Evolutionary conservation across 35 echinoderm and acorn worm genomes (phyloP).

Genomic region (Acanthaster planci): DNA sequence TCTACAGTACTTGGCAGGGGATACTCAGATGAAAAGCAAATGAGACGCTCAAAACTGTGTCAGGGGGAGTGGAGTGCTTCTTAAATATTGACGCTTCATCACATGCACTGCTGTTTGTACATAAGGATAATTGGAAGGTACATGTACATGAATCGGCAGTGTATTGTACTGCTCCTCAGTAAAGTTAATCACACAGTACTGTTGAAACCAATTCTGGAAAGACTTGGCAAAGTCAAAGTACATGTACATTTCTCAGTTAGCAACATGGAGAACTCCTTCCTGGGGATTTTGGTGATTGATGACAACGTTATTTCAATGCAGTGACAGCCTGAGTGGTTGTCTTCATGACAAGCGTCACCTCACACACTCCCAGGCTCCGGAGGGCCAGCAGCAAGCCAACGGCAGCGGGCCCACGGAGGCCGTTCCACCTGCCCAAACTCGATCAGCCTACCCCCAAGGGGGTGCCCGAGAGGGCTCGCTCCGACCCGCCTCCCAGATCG

Average conservation of each 20-base stretch:
- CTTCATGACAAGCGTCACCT: background rate
- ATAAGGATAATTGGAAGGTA: background rate
- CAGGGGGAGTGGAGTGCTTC: background rate
- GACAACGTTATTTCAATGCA: too few species aligned
- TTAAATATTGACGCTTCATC: constrained; percentile 5
- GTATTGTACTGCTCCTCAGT: too few species aligned
- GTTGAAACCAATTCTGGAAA: too few species aligned
- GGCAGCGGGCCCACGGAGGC: background rate
- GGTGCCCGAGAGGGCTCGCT: background rate
- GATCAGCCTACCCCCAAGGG: background rate
- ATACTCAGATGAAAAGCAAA: background rate
- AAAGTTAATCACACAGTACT: too few species aligned
- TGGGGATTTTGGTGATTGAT: too few species aligned
- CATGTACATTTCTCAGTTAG: too few species aligned
- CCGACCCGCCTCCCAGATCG: constrained; percentile 8
- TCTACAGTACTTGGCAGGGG: background rate
- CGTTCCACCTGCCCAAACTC: constrained; percentile 9
- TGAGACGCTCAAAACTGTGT: too few species aligned
- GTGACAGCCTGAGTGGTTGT: too few species aligned
- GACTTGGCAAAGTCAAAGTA: too few species aligned
- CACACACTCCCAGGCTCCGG: background rate
- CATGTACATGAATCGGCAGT: too few species aligned
- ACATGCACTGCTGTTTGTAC: background rate
- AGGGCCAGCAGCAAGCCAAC: background rate
- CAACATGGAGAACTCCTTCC: too few species aligned